phyloP scores from a whole-genome alignment of 2,888 invertebrate species.

The Mimachlamys varia region DNA sequence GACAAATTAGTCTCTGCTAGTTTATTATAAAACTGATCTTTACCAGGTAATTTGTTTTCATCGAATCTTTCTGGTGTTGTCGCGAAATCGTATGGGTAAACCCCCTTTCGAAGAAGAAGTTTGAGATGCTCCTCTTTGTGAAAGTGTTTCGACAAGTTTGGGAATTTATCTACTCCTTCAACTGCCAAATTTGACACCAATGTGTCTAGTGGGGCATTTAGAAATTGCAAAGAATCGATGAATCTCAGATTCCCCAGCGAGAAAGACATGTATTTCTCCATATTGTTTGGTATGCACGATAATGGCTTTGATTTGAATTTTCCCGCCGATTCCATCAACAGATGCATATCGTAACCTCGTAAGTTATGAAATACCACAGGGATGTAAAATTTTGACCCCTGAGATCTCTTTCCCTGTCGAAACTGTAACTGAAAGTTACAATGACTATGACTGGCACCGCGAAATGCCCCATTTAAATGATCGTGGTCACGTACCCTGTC shows the following conservation, averaged over 20 bases:
- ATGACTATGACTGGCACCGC: constrained; percentile 52
- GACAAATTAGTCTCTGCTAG: constrained; percentile 28
- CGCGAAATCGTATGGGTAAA: constrained; percentile 75
- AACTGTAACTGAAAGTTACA: constrained; percentile 54
- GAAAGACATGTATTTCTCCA: constrained; percentile 44
- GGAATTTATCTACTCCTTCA: constrained; percentile 47
- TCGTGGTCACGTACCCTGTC: constrained; percentile 54
- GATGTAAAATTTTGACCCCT: constrained; percentile 39
- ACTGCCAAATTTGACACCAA: constrained; percentile 47
- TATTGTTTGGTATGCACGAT: constrained; percentile 55
- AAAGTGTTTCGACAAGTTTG: too few species aligned
- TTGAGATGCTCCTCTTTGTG: constrained; percentile 15
- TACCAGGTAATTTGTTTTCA: constrained; percentile 61
- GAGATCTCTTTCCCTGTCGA: constrained; percentile 37
- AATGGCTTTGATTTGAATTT: constrained; percentile 48
- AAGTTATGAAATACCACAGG: constrained; percentile 58
- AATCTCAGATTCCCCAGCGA: constrained; percentile 48
- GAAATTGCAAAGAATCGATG: constrained; percentile 52
- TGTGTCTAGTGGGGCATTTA: constrained; percentile 47
- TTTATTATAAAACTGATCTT: constrained; percentile 54
- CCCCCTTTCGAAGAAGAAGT: constrained; percentile 63
- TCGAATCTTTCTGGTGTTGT: constrained; percentile 61
- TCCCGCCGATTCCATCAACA: constrained; percentile 50
- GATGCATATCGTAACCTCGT: constrained; percentile 54
- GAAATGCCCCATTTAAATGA: constrained; percentile 54